Conservation (phyloP, 92 coral and sea anemone species). For the Hydrozoanthus gracilis region DNA sequence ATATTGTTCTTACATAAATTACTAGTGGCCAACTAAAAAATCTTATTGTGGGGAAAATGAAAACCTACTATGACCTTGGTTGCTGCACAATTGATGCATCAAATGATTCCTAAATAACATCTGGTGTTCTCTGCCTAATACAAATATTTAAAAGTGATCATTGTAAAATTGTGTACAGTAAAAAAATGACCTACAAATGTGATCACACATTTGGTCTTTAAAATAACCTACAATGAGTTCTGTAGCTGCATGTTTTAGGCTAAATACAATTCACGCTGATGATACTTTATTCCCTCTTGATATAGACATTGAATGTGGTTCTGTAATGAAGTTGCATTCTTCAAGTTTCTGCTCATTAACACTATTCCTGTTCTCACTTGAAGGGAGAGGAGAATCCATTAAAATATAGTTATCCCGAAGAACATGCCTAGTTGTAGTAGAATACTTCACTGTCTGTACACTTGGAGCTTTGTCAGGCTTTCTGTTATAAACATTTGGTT, state of each 20-base stretch:
- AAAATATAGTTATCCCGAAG: slow-evolving; percentile 1
- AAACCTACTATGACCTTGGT: background rate
- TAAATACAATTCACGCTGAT: background rate
- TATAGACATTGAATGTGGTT: slow-evolving; percentile 27
- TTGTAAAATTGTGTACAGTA: background rate
- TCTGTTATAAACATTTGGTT: background rate
- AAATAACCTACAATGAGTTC: background rate
- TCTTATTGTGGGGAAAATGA: no score
- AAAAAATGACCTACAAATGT: background rate
- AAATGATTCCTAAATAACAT: background rate
- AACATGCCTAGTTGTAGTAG: background rate
- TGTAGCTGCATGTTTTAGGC: background rate
- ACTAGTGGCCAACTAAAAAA: no score
- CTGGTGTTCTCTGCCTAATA: background rate
- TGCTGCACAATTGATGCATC: background rate
- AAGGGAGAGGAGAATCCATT: background rate
- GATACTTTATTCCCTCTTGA: slow-evolving; percentile 40
- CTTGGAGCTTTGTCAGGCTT: slow-evolving; percentile 6
- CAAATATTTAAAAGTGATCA: background rate
- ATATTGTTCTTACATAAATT: no score
- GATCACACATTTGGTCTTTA: background rate
- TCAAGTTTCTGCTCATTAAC: background rate
- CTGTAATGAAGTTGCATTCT: background rate
- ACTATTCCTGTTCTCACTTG: background rate
- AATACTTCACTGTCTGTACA: background rate